Percentiles rank a stretch among this genome's conserved stretches.
phyloP scores from a whole-genome alignment of 2,797 vertebrate species.

The Pygocentrus nattereri region DNA sequence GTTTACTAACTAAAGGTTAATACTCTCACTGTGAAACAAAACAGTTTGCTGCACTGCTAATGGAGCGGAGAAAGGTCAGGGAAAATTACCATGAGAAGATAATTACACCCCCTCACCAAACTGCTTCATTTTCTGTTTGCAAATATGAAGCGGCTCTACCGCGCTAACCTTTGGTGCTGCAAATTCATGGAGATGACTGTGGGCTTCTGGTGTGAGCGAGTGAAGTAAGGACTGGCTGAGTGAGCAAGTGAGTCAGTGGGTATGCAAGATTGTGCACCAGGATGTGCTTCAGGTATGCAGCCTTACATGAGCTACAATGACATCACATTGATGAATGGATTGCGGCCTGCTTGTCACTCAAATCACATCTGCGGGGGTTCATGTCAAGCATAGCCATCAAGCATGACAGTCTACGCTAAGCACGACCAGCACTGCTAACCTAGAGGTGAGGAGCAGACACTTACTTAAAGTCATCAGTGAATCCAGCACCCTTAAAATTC shows the following conservation, averaged over 20 bases:
- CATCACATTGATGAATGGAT: not conserved
- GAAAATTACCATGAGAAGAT: conserved; percentile 32
- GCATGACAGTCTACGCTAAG: not conserved
- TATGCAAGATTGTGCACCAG: not conserved
- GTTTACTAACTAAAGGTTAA: conserved; percentile 18
- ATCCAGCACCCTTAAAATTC: not conserved
- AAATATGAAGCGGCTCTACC: not conserved
- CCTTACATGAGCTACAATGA: not conserved
- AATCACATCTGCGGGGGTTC: not conserved
- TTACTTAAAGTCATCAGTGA: conserved; percentile 29
- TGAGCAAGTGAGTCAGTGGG: not conserved
- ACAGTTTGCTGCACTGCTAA: conserved; percentile 42
- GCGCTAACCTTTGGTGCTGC: not conserved
- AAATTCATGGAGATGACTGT: not conserved
- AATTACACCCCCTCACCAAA: conserved; percentile 39
- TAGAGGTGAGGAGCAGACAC: not conserved
- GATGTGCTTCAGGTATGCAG: not conserved
- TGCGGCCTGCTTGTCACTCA: not conserved
- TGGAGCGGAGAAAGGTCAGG: conserved; percentile 37
- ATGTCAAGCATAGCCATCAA: not conserved
- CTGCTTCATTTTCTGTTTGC: conserved; percentile 17
- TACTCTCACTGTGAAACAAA: conserved; percentile 18
- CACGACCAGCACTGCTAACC: not conserved
- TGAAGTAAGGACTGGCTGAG: not conserved
- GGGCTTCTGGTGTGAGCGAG: not conserved